Evolutionary conservation across 2,113 vertebrate genomes (phyloP).

Genomic region (Suricata suricatta): DNA sequence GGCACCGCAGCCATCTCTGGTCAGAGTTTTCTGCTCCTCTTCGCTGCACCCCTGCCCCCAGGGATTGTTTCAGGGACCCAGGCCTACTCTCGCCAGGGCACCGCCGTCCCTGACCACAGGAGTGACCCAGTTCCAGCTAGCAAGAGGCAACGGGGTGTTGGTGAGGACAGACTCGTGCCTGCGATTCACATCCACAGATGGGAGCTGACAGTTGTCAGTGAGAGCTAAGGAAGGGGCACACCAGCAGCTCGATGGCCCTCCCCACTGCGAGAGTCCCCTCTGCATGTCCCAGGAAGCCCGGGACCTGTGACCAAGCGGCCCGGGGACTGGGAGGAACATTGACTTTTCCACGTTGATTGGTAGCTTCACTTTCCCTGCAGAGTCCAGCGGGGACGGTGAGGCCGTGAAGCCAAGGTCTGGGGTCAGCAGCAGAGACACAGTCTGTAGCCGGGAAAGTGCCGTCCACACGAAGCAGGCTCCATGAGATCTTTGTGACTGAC

Average conservation of each 20-base stretch:
- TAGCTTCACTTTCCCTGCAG: neutral
- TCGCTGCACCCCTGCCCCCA: neutral
- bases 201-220: neutral
- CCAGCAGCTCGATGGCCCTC: neutral
- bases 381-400: neutral
- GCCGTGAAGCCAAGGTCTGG: neutral
- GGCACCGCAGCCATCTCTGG: rapidly evolving
- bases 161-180: neutral
- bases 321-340: neutral
- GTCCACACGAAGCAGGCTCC: too few relatives aligned
- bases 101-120: neutral
- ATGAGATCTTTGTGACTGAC: too few relatives aligned
- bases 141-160: neutral
- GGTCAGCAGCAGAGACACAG: neutral
- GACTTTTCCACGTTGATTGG: too few relatives aligned
- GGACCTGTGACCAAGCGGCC: neutral
- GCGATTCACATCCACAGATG: neutral
- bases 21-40: neutral
- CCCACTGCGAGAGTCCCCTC: neutral
- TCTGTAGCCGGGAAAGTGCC: too few relatives aligned
- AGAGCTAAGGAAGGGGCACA: neutral
- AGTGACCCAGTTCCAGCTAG: neutral
- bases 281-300: neutral
- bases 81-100: neutral
- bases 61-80: neutral